Evolutionary conservation across 2,888 invertebrate genomes (phyloP), one percentile per base, ranked within the genome.

Genomic region (Monopis laevigella): DNA sequence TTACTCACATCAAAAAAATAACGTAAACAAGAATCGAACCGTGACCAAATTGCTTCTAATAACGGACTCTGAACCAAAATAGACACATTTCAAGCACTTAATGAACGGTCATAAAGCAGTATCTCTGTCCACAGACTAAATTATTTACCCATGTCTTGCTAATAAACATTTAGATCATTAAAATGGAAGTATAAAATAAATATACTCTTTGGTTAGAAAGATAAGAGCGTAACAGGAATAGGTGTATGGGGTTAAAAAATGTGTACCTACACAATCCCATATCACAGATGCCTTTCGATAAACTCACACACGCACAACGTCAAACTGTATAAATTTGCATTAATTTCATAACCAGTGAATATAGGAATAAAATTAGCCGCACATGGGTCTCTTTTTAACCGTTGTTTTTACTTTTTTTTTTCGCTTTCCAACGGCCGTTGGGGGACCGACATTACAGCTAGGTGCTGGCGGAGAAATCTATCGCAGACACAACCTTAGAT

Each of bases 321-420:
- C 34, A 26, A 26, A 18, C 27, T 13, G 50, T 47, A 50, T 50
- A 50, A 46, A 81, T 82, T 82, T 72, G 67, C 81, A 82, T 82
- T 62, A 46, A 78, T 82, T 82, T 81, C 80, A 80, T 78, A 75
- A 70, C 72, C 80, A 75, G 54, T 78, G 81, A 72, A 53, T 74
- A 71, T 64, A 64, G 69, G 74, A 74, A 75, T 78, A 73, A 73
- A 69, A 75, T 80, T 78, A 81, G 68, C 72, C 66, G 64, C 74
- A 75, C 72, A 72, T 70, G 73, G 63, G 59, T 61, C 65, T 63
- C 52, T 63, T 64, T 56, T 64, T 62, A 68, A 71, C 68, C 64
- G 67, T 68, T 73, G 62, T 62, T 69, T 67, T 65, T 59, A 59
- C 55, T 56, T 63, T 65, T 67, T n/a, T 65, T 38, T 39, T 42